Base-by-base conservation (phyloP, 2,113 vertebrate genomes). In the Gavialis gangeticus region DNA sequence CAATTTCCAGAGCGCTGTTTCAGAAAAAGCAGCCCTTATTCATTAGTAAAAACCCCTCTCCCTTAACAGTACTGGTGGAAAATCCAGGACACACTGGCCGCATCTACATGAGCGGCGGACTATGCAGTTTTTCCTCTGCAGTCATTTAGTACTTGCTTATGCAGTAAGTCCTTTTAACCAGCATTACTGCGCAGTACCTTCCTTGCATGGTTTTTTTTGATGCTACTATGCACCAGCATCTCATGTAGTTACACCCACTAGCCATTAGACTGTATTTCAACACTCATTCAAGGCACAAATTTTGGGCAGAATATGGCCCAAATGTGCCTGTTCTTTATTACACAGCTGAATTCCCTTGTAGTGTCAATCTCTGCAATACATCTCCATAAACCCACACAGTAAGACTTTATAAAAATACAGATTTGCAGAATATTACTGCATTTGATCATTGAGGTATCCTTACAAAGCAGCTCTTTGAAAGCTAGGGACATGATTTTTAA, bases 301-400 rank as follows among this genome's bases (percentile, higher is more conserved):
- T 34, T 34, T 34, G 34, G 75, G 79, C 6, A 84, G 88, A 71
- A 77, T 67, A 92, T 89, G 88, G 30, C 84, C 88, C 86, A 83
- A 87, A 83, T 91, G 88, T 95, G 96, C 91, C 95, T 95, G 94
- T 90, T 94, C 89, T 82, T 91, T 88, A 94, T 97, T 94, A 94
- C 94, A 94, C 79, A 95, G 86, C 95, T 90, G 46, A 46, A 46
- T 46, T 46, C 46, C 46, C 46, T 46, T 46, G 46, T 24, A 57
- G 56, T 93, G 96, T 94, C 92, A 27, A 76, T 85, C 87, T 71
- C 76, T 89, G 90, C 86, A 94, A 89, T 59, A 84, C 73, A 87
- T 91, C 79, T 4, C 1, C 46, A 88, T 84, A 95, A 96, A 90
- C 79, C 67, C 92, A 59, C 82, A 85, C 60, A 88, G 94, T 91